phyloP scores from a whole-genome alignment of 2,797 vertebrate genomes.

The Steatocranus sp. region DNA sequence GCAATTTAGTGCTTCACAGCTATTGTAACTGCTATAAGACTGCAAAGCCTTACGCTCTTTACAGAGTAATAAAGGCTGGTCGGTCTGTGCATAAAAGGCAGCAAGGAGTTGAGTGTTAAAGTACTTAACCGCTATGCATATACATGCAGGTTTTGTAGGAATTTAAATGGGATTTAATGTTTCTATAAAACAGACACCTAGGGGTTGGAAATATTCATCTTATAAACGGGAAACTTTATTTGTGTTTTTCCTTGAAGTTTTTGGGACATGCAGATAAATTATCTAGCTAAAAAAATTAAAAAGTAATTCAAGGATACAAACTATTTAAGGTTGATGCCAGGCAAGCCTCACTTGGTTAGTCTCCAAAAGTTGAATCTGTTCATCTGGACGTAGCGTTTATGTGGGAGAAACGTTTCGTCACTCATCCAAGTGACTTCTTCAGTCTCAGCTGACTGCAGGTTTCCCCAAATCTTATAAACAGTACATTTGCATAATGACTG shows the following conservation, averaged over 20 bases:
- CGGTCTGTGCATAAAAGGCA: neutral
- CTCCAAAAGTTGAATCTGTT: too few species aligned
- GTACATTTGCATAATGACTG: too few species aligned
- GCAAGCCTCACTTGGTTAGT: neutral
- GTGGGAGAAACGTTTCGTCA: too few species aligned
- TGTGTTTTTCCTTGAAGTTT: neutral
- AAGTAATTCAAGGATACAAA: neutral
- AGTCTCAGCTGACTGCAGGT: too few species aligned
- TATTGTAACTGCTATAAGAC: neutral
- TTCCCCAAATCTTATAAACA: too few species aligned
- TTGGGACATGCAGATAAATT: neutral
- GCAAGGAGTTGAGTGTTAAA: neutral
- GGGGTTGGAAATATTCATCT: neutral
- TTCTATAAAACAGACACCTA: neutral
- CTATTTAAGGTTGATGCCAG: neutral
- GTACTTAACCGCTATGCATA: neutral
- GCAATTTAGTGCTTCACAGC: slow-evolving; percentile 9
- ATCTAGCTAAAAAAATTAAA: neutral
- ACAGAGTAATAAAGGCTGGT: slow-evolving; percentile 23
- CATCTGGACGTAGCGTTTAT: too few species aligned
- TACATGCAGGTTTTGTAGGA: neutral
- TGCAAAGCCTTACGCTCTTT: neutral
- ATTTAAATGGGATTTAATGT: neutral
- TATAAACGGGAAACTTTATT: neutral
- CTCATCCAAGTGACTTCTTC: too few species aligned